Base-by-base conservation (phyloP, 2,113 vertebrate species). In the Neopipo cinnamomea region DNA sequence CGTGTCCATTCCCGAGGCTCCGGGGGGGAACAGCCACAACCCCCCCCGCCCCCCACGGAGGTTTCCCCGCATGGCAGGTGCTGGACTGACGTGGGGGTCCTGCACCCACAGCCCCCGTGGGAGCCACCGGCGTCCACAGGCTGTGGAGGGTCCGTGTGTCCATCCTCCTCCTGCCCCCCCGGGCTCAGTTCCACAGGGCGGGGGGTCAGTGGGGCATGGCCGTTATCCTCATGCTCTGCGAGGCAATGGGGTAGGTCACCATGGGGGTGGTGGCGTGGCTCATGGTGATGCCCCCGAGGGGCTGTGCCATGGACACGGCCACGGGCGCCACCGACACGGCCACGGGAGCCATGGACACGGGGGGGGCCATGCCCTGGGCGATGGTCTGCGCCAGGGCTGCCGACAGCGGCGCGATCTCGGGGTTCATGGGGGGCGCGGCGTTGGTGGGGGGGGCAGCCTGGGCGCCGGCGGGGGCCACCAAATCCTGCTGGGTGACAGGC, bases 211-310 rank as follows among this genome's bases (percentile, higher is more conserved):
- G 99, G 20, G 99, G 99, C 97, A 99, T 98, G 94, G 99, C 98
- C 37, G 99, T 99, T 97, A 99, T 99, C 96, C 99, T 98, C 99
- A 99, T 99, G 97, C 99, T 99, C 97, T 99, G 99, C 96, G 99
- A 99, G 33, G 98, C 99, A 5, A 99, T 99, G 78, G 99, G 99
- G 94, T 99, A 99, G 5, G 99, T 98, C 93, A 99, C 99, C 99
- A 99, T 99, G 6, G 99, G 99, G 19, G 99, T 99, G 70, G 99
- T 99, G 89, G 99, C 99, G 11, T 99, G 99, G 97, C 99, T 99
- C 98, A 99, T 99, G 75, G 99, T 99, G 97, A 99, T 99, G 49
- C 98, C 98, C 2, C 99, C 98, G 74, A 99, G 63, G 2, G 99
- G 98, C 86, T 99, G 99, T 2, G 99, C 99, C 99, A 99, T 99